phyloP scores from a whole-genome alignment of 2,113 vertebrate species.

The Rhegmatorhina hoffmannsi region DNA sequence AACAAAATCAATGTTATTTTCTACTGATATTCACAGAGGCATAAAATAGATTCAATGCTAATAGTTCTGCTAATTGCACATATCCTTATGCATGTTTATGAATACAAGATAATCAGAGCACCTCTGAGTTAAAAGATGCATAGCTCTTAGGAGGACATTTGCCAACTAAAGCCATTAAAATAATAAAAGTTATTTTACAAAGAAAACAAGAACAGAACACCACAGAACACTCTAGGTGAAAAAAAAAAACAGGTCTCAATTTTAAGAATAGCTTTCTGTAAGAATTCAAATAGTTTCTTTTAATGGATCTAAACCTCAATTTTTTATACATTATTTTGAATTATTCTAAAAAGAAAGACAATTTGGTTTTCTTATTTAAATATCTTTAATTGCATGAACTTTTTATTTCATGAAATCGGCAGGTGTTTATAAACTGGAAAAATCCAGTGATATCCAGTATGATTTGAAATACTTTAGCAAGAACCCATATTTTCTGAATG shows the following conservation, averaged over 20 bases:
- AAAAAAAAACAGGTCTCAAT: not conserved
- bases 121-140: not conserved
- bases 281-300: not conserved
- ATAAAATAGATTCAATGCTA: slow-evolving; percentile 41
- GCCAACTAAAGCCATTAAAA: not conserved
- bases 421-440: not conserved
- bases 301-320: not conserved
- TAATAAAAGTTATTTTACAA: not conserved
- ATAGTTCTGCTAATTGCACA: slow-evolving; percentile 47
- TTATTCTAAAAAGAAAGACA: not conserved
- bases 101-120: not conserved
- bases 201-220: not conserved
- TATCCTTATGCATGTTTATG: slow-evolving; percentile 10
- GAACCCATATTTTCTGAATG: not conserved
- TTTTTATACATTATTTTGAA: not conserved
- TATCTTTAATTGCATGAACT: not conserved
- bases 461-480: not conserved
- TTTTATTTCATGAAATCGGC: not conserved
- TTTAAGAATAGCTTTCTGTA: not conserved
- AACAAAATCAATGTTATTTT: slow-evolving; percentile 49
- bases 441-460: not conserved
- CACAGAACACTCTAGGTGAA: not conserved
- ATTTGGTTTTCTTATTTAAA: not conserved
- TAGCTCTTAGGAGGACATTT: not conserved
- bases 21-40: slow-evolving; percentile 8